phyloP scores from a whole-genome alignment of 2,113 vertebrate genomes.

The Poeciliopsis occidentalis region DNA sequence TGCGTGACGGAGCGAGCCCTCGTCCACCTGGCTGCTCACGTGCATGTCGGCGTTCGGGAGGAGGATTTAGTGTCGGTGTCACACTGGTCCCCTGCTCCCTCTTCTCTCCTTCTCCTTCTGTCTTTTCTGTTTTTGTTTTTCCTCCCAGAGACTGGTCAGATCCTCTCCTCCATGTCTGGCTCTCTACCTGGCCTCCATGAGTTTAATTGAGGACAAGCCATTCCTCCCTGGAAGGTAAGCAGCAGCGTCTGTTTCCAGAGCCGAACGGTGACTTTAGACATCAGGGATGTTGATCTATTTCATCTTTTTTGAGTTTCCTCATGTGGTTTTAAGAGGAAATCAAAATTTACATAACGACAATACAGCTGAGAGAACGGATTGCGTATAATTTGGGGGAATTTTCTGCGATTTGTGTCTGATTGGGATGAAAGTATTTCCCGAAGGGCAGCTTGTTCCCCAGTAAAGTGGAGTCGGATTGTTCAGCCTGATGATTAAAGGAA shows the following conservation, averaged over 20 bases:
- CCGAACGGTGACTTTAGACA: conserved; percentile 6
- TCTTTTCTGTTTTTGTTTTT: conserved; percentile 7
- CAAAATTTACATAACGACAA: neutral
- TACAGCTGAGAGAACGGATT: neutral
- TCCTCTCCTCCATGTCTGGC: conserved; percentile 47
- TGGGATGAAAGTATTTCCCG: neutral
- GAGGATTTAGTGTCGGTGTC: conserved; percentile 30
- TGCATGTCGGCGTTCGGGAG: conserved; percentile 23
- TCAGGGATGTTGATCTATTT: neutral
- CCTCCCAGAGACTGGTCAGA: conserved; percentile 32
- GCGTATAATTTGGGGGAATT: neutral
- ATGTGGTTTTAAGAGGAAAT: neutral
- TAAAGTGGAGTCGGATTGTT: neutral
- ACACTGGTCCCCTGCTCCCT: conserved; percentile 11
- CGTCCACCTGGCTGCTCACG: conserved; percentile 35
- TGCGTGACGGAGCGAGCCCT: conserved; percentile 16
- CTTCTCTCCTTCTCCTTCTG: neutral
- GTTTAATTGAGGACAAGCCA: conserved; percentile 64
- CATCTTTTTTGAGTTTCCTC: neutral
- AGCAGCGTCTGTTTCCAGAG: conserved; percentile 9
- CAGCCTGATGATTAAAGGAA: conserved; percentile 28
- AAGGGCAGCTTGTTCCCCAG: conserved; percentile 17
- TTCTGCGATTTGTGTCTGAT: neutral
- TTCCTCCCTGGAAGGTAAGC: conserved; percentile 72
- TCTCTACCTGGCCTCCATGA: conserved; percentile 71